Conservation (phyloP, 2,113 vertebrate genomes). For the Rhabdomys dilectus region DNA sequence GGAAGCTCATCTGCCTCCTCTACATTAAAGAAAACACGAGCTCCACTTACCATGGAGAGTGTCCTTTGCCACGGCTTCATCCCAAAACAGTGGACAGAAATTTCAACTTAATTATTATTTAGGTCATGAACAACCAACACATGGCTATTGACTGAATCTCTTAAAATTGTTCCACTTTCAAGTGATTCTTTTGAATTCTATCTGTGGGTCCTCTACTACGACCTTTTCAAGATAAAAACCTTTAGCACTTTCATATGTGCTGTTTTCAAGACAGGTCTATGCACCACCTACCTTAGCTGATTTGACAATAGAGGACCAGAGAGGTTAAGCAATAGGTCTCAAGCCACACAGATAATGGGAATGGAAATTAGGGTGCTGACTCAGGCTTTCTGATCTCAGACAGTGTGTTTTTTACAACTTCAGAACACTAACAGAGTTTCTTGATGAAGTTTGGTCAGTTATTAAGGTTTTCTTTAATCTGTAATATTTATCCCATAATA, state of each 20-base stretch:
- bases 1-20: constrained; percentile 64
- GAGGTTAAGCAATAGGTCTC: neutral
- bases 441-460: neutral
- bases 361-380: neutral
- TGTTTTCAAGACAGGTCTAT: constrained; percentile 32
- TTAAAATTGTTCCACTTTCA: neutral
- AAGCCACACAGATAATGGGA: neutral
- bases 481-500: neutral
- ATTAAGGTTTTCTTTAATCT: constrained; percentile 20
- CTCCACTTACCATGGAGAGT: constrained; percentile 49
- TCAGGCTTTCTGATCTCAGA: neutral
- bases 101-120: constrained; percentile 60
- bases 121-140: neutral
- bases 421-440: neutral
- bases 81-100: neutral
- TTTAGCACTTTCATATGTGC: neutral
- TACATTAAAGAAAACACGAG: constrained; percentile 75
- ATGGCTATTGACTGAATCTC: neutral
- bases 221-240: neutral
- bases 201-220: neutral
- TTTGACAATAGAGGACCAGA: neutral
- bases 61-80: constrained; percentile 46
- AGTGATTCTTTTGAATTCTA: neutral
- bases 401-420: neutral
- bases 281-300: neutral